These are phyloP conservation scores for Platysteira castanea DNA, from an alignment of 2,113 vertebrate genomes.

Conservation along the genomic window DNA sequence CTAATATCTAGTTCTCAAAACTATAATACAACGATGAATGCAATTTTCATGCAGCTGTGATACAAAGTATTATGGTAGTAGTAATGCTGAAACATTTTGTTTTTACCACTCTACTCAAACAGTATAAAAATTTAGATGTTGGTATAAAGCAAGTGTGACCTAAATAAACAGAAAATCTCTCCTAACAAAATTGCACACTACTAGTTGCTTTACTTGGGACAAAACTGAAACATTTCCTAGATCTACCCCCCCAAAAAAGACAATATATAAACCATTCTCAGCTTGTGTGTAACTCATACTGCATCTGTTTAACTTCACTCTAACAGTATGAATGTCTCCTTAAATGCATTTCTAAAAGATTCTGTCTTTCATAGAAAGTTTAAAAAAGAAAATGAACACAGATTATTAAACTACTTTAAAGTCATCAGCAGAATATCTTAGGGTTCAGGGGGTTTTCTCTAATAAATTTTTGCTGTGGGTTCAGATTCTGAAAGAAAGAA, in stretches of 20 bases:
- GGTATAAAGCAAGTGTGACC: neutral
- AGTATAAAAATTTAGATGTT: neutral
- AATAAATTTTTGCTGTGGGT: neutral
- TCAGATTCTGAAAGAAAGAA: neutral
- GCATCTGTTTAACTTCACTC: neutral
- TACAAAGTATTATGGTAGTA: neutral
- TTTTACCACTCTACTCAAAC: neutral
- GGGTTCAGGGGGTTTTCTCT: neutral
- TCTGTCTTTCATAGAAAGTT: neutral
- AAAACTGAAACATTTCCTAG: neutral
- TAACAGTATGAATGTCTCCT: neutral
- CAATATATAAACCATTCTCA: neutral
- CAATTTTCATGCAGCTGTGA: constrained; percentile 1
- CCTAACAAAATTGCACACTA: neutral
- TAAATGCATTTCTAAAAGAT: neutral
- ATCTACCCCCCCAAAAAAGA: neutral
- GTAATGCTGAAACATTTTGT: neutral
- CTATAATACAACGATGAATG: neutral
- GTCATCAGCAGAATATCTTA: neutral
- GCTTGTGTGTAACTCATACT: neutral
- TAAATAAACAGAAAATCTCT: neutral
- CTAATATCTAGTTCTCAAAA: constrained; percentile 3
- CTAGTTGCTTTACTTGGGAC: neutral
- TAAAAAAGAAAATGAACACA: neutral
- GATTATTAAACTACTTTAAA: neutral